Conservation (phyloP, 1,140 invertebrate species). For the Aphaenogaster rudis region DNA sequence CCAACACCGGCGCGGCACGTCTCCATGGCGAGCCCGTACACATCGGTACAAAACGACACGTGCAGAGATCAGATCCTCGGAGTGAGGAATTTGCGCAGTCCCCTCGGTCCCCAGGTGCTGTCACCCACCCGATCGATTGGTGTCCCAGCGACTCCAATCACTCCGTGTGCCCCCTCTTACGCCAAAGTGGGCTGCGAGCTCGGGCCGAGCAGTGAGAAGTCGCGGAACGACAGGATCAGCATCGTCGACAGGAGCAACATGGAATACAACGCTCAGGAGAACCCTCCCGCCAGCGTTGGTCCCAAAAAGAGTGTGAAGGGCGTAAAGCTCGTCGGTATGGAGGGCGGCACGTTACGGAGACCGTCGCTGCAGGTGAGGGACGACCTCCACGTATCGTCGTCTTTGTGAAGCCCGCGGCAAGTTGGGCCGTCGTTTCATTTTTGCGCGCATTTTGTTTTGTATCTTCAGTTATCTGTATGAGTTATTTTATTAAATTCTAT, state of each 20-base stretch:
- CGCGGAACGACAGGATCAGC: conserved; percentile 65
- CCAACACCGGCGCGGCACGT: conserved; percentile 54
- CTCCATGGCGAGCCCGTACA: conserved; percentile 64
- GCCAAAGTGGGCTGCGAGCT: conserved; percentile 65
- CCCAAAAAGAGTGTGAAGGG: conserved; percentile 84
- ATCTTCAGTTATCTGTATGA: conserved; percentile 26
- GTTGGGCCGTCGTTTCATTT: neutral
- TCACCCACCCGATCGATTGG: conserved; percentile 62
- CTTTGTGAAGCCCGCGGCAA: conserved; percentile 15
- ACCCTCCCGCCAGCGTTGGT: conserved; percentile 75
- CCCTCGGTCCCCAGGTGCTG: conserved; percentile 64
- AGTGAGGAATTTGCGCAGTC: conserved; percentile 80
- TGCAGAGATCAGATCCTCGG: conserved; percentile 81
- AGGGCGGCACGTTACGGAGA: conserved; percentile 82
- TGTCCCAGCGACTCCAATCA: conserved; percentile 48
- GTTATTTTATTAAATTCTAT: conserved; percentile 46
- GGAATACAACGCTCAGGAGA: conserved; percentile 78
- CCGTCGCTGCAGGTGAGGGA: conserved; percentile 83
- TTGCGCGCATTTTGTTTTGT: conserved; percentile 43
- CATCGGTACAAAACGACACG: conserved; percentile 68
- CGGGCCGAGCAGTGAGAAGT: conserved; percentile 70
- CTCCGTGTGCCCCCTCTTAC: conserved; percentile 57
- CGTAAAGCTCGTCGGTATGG: conserved; percentile 85
- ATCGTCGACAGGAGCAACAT: conserved; percentile 81
- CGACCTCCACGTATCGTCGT: conserved; percentile 32